Evolutionary conservation across 1,140 invertebrate genomes (phyloP), one percentile per base, ranked within the genome.

Genomic region (Zaprionus capensis): DNA sequence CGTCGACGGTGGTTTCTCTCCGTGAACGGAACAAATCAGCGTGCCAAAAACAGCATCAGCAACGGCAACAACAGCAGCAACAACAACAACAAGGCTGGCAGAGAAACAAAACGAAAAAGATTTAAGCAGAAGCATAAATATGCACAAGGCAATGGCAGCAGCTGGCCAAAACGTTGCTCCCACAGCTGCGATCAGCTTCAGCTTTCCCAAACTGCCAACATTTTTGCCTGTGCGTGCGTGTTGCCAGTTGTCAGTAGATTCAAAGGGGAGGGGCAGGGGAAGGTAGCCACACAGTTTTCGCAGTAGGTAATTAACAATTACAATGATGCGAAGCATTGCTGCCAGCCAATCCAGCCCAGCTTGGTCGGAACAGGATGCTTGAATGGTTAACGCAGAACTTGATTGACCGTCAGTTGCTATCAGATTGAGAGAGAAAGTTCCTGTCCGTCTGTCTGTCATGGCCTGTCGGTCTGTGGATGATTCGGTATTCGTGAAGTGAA

Each of bases 281-380:
- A 71, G 41, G 44, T 51, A 64, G 22, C 28, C 61, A 66, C 64
- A 80, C 71, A 81, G 79, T 81, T 81, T 80, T 84, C 69, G 28
- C 49, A 80, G 85, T 88, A 90, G 84, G 85, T 88, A 88, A 88
- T 88, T 88, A 88, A 88, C 84, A 88, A 88, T 90, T 88, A 90
- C 85, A 84, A 84, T 84, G 84, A 84, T 84, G 85, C 72, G 81
- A 71, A 69, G 20, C 64, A 80, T 78, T 73, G 75, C 53, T 51
- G 69, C 15, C 44, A 53, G 56, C 56, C 31, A 34, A 71, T 41
- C 44, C 51, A 64, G 66, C 62, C 67, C 53, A 38, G 63, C 26
- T 26, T 66, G 64, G 74, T 59, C 70, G 64, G 70, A 62, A 46
- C 68, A 63, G 78, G 66, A 72, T 76, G 84, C 75, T 64, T 90